Conservation (phyloP, 2,113 vertebrate species). For the Litocranius walleri region DNA sequence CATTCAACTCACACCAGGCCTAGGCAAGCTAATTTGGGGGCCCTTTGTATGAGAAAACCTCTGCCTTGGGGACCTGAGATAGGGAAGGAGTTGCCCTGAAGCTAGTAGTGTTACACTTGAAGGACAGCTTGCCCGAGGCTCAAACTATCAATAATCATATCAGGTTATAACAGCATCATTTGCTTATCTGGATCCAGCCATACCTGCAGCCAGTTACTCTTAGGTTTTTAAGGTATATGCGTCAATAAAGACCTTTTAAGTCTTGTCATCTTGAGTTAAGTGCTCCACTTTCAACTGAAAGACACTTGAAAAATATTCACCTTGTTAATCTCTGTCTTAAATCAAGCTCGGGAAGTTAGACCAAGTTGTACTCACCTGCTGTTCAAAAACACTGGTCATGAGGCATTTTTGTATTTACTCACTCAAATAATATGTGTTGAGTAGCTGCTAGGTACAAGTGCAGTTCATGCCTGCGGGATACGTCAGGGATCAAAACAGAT, state of each 20-base stretch:
- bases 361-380: background rate
- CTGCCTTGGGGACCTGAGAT: background rate
- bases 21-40: background rate
- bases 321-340: background rate
- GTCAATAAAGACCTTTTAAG: background rate
- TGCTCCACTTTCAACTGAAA: background rate
- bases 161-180: background rate
- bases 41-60: background rate
- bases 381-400: background rate
- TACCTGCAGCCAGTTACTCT: background rate
- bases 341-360: background rate
- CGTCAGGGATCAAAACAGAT: background rate
- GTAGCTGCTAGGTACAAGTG: background rate
- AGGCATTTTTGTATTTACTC: background rate
- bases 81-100: background rate
- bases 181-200: background rate
- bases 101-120: background rate
- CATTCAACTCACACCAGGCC: background rate
- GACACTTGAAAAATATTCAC: background rate
- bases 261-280: background rate
- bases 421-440: background rate
- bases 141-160: background rate
- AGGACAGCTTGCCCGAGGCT: background rate
- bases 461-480: accelerated
- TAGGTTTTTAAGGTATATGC: background rate